phyloP scores from a whole-genome alignment of 2,113 vertebrate genomes.

The Acanthisitta chloris region DNA sequence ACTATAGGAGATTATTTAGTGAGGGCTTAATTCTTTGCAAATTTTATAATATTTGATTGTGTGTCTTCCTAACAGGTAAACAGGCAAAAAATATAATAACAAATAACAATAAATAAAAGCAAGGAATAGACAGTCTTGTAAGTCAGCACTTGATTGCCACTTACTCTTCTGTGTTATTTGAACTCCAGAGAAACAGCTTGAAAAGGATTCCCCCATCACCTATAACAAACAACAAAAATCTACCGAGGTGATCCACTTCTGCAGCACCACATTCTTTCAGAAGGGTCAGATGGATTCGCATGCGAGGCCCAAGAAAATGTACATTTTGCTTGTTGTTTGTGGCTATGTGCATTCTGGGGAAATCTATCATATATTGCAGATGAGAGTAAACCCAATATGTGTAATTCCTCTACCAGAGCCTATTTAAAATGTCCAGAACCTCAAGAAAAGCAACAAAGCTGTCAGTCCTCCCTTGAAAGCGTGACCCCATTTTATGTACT shows the following conservation, averaged over 20 bases:
- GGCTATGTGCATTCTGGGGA: not conserved
- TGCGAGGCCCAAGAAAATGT: not conserved
- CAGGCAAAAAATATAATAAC: not conserved
- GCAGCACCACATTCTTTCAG: accelerated
- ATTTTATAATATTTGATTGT: not conserved
- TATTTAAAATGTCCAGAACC: not conserved
- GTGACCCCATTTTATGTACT: accelerated
- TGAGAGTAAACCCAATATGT: not conserved
- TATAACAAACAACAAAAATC: not conserved
- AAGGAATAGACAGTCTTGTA: not conserved
- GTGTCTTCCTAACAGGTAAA: not conserved
- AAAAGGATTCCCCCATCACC: not conserved
- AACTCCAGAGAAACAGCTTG: not conserved
- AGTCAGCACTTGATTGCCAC: not conserved
- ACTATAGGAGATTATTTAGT: not conserved
- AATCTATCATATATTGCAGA: not conserved
- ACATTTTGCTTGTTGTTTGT: not conserved
- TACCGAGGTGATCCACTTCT: not conserved
- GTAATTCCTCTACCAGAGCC: not conserved
- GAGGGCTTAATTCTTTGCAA: not conserved
- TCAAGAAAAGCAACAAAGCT: not conserved
- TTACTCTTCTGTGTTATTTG: not conserved
- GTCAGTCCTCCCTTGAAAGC: not conserved
- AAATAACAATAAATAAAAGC: not conserved
- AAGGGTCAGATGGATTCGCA: accelerated